A percentile compares a stretch with the other conserved stretches of the same genome.
These are phyloP conservation scores for Aphis craccivora DNA, from an alignment of 1,140 invertebrate species.

Conservation along the genomic window DNA sequence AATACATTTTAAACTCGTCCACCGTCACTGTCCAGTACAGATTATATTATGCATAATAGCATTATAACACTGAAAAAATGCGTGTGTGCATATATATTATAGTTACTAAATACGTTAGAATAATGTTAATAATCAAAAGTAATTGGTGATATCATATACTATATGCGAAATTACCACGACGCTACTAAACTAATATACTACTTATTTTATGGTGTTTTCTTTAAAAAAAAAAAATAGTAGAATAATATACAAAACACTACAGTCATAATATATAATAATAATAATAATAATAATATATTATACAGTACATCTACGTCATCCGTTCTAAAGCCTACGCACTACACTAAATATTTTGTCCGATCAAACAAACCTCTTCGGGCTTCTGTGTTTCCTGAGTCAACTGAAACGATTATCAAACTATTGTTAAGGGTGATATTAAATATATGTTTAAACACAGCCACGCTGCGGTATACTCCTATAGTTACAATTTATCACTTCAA, in stretches of 20 bases:
- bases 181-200: background rate
- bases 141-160: background rate
- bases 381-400: slow-evolving; percentile 54
- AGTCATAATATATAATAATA: background rate
- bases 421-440: slow-evolving; percentile 7
- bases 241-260: background rate
- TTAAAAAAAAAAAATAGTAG: background rate
- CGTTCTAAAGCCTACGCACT: slow-evolving; percentile 34
- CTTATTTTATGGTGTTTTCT: background rate
- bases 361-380: slow-evolving; percentile 57
- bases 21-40: background rate
- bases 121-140: background rate
- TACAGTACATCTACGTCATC: slow-evolving; percentile 10
- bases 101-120: background rate
- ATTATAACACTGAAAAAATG: background rate
- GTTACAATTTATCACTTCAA: background rate
- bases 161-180: background rate
- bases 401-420: slow-evolving; percentile 55
- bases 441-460: background rate
- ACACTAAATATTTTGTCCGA: slow-evolving; percentile 42
- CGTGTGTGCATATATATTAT: background rate
- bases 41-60: background rate
- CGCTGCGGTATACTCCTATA: background rate
- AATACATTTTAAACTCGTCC: background rate
- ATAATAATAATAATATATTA: background rate